Conservation (phyloP, 2,888 invertebrate species). For the Orchesella flavescens region DNA sequence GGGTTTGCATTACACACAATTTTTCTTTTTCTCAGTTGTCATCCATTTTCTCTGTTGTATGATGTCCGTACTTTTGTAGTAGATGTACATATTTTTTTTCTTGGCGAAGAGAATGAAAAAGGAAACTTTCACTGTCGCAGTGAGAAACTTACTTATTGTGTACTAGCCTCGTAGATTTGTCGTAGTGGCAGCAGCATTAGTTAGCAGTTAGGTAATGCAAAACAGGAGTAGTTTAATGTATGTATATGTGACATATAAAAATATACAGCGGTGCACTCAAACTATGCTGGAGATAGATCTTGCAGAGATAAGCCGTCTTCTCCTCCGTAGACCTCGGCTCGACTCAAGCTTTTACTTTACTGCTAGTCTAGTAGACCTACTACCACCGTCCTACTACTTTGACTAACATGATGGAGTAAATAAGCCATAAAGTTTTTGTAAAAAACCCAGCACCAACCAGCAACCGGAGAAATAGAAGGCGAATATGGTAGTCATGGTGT, state of each 20-base stretch:
- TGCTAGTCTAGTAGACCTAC: too few species aligned
- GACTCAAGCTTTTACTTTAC: too few species aligned
- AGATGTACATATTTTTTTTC: too few species aligned
- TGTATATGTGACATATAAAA: neutral
- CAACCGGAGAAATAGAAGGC: neutral
- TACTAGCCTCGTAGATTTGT: too few species aligned
- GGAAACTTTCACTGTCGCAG: slow-evolving; percentile 16
- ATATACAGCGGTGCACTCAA: neutral
- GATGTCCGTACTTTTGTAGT: neutral
- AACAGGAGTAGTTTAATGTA: neutral
- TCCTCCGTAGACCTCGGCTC: neutral
- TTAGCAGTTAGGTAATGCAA: too few species aligned
- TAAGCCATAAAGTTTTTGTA: slow-evolving; percentile 40
- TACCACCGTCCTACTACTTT: too few species aligned
- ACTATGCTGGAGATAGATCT: slow-evolving; percentile 6
- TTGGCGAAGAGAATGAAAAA: neutral
- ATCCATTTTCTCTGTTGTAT: neutral
- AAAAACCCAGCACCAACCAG: neutral
- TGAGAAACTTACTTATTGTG: neutral
- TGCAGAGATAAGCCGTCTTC: slow-evolving; percentile 47
- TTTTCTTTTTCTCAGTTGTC: neutral
- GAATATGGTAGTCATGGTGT: neutral
- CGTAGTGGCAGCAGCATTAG: too few species aligned
- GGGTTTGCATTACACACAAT: too few species aligned
- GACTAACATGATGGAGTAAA: slow-evolving; percentile 19